phyloP scores from a whole-genome alignment of 2,797 vertebrate genomes.

The Heterohyrax brucei region DNA sequence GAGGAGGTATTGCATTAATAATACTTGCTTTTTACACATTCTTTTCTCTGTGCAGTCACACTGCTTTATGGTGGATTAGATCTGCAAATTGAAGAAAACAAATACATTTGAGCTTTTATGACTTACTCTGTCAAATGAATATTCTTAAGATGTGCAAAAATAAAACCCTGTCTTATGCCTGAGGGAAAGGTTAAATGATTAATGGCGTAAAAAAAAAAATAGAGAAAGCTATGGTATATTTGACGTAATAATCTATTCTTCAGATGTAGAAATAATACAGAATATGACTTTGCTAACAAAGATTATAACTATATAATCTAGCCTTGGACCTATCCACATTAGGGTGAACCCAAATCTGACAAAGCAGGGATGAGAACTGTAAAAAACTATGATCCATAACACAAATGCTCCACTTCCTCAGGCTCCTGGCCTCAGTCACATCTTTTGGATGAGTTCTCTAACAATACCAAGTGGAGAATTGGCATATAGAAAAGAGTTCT shows the following conservation, averaged over 20 bases:
- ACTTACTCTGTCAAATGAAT: slow-evolving; percentile 62
- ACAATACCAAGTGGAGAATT: slow-evolving; percentile 3
- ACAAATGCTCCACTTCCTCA: not conserved
- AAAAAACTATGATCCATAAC: not conserved
- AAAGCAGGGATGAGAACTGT: not conserved
- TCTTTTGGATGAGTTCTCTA: not conserved
- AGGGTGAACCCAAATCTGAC: slow-evolving; percentile 7
- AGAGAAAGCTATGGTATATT: not conserved
- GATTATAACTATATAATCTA: slow-evolving; percentile 38
- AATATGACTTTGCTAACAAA: slow-evolving; percentile 64
- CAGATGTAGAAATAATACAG: slow-evolving; percentile 8
- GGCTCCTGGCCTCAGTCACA: not conserved
- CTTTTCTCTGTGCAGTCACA: slow-evolving; percentile 58
- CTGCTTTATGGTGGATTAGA: slow-evolving; percentile 58
- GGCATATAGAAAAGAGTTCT: slow-evolving; percentile 29
- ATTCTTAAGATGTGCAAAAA: slow-evolving; percentile 55
- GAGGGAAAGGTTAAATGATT: slow-evolving; percentile 62
- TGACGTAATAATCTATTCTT: slow-evolving; percentile 65
- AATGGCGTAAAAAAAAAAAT: slow-evolving; percentile 68
- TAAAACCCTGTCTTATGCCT: slow-evolving; percentile 42
- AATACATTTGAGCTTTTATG: slow-evolving; percentile 72
- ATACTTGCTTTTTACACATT: slow-evolving; percentile 63
- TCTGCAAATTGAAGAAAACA: slow-evolving; percentile 59
- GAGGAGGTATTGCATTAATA: slow-evolving; percentile 72
- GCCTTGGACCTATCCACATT: not conserved